Base-by-base conservation (phyloP, 2,888 invertebrate species). In the Drosophila barbarae region DNA sequence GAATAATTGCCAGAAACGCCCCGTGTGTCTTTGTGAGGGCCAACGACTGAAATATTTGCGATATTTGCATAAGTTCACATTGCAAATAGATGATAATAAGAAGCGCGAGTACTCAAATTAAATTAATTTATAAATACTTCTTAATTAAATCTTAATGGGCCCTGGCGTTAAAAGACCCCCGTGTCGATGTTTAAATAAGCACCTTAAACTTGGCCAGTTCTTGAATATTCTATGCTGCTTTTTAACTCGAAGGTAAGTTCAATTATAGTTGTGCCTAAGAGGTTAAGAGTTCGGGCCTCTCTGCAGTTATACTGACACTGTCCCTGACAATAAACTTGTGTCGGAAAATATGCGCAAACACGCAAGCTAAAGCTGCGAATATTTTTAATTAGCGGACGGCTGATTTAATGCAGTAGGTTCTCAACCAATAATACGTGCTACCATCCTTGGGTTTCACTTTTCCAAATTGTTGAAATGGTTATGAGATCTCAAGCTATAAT, bases 1-100 rank as follows among this genome's bases (percentile, higher is more conserved):
- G 54, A 61, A 47, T 52, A 34, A 39, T n/a, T 49, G n/a, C 34
- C 21, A 44, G 59, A 41, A 54, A 50, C 46, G 46, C 64, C 44
- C 58, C 58, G 63, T 76, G 69, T 78, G 77, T 78, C 78, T 77
- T 47, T 79, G 79, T 77, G 73, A 69, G 65, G 74, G 74, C 36
- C 63, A 59, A 44, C 39, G 50, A 57, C 72, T 64, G 64, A 66
- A 54, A 34, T 39, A 56, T 57, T 69, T 68, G 18, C 32, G 61
- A 56, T 67, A 81, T 77, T 81, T 59, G 51, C 81, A 81, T 81
- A 81, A 78, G 58, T 80, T 79, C 81, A 77, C 81, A 81, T 75
- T 61, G 69, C 72, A 56, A 67, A 76, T 69, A 71, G 60, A 68
- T 70, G 63, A 68, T 70, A 56, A 67, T 60, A 41, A 49, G 44